Evolutionary conservation across 2,797 vertebrate genomes (phyloP), one percentile per base, ranked within the genome.

Genomic region (Nannoperca obscura): DNA sequence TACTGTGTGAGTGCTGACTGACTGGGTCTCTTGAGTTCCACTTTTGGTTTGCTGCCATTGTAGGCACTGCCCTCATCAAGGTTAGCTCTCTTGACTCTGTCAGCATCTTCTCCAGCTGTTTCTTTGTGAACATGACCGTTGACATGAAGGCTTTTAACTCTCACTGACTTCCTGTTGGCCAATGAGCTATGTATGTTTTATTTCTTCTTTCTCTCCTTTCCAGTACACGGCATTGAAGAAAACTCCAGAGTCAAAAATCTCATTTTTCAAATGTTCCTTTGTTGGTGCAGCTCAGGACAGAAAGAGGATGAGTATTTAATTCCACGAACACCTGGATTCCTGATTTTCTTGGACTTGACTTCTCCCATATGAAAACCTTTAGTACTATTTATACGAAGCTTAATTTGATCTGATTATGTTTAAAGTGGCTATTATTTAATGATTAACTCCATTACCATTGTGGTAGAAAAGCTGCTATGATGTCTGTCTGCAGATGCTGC

Each of bases 81-180:
- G 66, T 76, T 55, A 63, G 27, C 42, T 22, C 71, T 78, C 58
- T 65, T 20, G 54, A 73, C 65, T 62, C 59, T 63, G 66, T 66
- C 66, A 65, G 62, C 34, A 53, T 81, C 13, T 6, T 74, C 57
- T 76, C 76, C 76, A 68, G 79, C 74, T 82, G 57, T 55, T 73
- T 24, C 50, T 62, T 49, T 61, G 67, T 57, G 3, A 53, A n/a
- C 63, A 17, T 15, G n/a, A 58, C 19, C 50, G 9, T 0, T 30
- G 44, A 44, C 17, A 24, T 36, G 46, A 80, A 67, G 27, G 22
- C 65, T 71, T 49, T 63, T 7, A 36, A 30, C 30, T 44, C 4
- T 24, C 11, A 11, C n/a, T 60, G 13, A 44, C 44, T 19, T 46
- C n/a, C 47, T 40, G 34, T 52, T 32, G 27, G 15, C 27, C 24